A percentile compares a stretch with the other conserved stretches of the same genome.
Conservation (phyloP, 2,797 vertebrate species). For the Meda fulgida region DNA sequence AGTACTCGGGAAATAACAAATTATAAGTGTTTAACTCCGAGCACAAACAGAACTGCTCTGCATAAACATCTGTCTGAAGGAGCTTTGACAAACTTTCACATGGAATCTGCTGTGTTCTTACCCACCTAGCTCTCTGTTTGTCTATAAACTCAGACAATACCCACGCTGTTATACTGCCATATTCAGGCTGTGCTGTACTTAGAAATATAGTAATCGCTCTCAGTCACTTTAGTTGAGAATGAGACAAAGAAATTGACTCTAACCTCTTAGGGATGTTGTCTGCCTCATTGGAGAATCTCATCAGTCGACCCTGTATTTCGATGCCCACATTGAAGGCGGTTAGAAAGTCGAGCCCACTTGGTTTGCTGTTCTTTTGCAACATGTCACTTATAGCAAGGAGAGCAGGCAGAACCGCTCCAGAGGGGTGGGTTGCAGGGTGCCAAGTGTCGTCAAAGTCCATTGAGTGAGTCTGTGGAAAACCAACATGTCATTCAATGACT, state of each 20-base stretch:
- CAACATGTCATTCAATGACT: background rate
- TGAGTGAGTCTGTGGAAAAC: conserved; percentile 81
- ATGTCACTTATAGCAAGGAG: conserved; percentile 86
- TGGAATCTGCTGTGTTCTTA: conserved; percentile 50
- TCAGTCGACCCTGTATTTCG: conserved; percentile 87
- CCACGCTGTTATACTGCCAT: conserved; percentile 2
- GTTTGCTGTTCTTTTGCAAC: conserved; percentile 78
- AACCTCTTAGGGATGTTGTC: conserved; percentile 87
- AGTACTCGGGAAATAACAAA: conserved; percentile 54
- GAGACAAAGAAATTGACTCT: conserved; percentile 50
- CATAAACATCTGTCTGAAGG: conserved; percentile 60
- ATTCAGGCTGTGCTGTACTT: conserved; percentile 23
- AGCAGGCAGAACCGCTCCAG: conserved; percentile 86
- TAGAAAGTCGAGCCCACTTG: conserved; percentile 83
- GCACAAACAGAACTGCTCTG: conserved; percentile 49
- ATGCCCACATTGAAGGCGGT: conserved; percentile 87
- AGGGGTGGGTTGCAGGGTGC: conserved; percentile 91
- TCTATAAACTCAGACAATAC: background rate
- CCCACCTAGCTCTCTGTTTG: conserved; percentile 52
- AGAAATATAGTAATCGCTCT: background rate
- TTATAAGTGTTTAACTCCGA: conserved; percentile 54
- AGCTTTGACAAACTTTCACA: conserved; percentile 51
- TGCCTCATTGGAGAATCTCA: conserved; percentile 88
- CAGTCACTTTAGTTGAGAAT: background rate
- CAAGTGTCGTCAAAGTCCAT: conserved; percentile 95